phyloP scores from a whole-genome alignment of 1,140 invertebrate species.

The Scaptomyza graminum region DNA sequence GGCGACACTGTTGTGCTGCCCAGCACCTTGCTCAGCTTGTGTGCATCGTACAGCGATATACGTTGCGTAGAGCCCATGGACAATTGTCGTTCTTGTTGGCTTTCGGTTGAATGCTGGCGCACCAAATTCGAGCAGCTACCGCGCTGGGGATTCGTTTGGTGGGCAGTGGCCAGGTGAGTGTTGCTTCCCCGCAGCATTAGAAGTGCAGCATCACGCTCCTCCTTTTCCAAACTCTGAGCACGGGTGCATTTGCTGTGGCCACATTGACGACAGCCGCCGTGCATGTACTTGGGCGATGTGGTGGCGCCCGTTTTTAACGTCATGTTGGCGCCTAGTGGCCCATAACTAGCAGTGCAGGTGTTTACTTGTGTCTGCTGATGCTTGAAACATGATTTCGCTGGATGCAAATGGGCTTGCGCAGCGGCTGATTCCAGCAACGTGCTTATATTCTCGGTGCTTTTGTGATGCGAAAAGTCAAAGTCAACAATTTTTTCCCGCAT shows the following conservation, averaged over 20 bases:
- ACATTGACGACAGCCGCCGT: constrained; percentile 71
- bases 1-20: constrained; percentile 56
- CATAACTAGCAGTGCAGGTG: constrained; percentile 58
- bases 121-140: constrained; percentile 79
- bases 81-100: constrained; percentile 57
- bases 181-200: constrained; percentile 53
- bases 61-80: constrained; percentile 70
- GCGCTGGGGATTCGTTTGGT: constrained; percentile 55
- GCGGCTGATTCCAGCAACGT: constrained; percentile 44
- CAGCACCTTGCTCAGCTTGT: constrained; percentile 71
- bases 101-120: constrained; percentile 75
- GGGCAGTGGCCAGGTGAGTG: constrained; percentile 39
- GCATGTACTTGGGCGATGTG: constrained; percentile 63
- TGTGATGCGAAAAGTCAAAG: constrained; percentile 83
- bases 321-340: constrained; percentile 4
- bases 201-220: constrained; percentile 49
- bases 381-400: constrained; percentile 82
- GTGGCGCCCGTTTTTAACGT: constrained; percentile 28
- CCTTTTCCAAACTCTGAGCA: constrained; percentile 72
- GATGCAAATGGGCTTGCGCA: constrained; percentile 59
- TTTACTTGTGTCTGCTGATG: constrained; percentile 72
- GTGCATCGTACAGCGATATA: constrained; percentile 78
- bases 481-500: constrained; percentile 81
- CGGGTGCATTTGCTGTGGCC: constrained; percentile 81
- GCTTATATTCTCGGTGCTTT: constrained; percentile 78